Percentiles rank a stretch among this genome's conserved stretches.
Evolutionary conservation across 2,113 vertebrate genomes (phyloP).

Genomic region (Neoarius graeffei): DNA sequence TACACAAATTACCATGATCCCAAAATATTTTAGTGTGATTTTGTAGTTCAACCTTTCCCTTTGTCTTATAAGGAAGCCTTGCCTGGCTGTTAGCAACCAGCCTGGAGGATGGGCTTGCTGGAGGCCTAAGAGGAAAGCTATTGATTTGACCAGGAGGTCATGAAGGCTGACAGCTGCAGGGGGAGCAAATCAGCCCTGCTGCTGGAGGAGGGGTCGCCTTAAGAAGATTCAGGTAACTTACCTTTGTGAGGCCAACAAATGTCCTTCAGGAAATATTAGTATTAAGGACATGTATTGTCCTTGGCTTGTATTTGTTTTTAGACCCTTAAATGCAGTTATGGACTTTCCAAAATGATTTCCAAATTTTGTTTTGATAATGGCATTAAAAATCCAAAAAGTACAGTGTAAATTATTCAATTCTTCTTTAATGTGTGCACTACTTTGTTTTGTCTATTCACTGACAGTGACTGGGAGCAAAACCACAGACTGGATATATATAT

Average conservation of each 20-base stretch:
- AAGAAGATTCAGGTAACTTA: slow-evolving; percentile 44
- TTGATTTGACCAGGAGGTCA: slow-evolving; percentile 55
- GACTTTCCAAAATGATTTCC: not conserved
- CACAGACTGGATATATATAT: too few relatives aligned
- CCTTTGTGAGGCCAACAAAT: slow-evolving; percentile 32
- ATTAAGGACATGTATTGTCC: not conserved
- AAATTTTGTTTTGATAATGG: not conserved
- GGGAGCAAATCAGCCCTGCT: slow-evolving; percentile 36
- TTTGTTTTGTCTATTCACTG: not conserved
- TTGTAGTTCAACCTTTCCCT: slow-evolving; percentile 7
- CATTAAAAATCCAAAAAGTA: not conserved
- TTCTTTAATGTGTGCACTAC: not conserved
- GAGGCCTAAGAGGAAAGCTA: slow-evolving; percentile 50
- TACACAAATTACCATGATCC: not conserved
- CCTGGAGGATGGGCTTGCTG: slow-evolving; percentile 30
- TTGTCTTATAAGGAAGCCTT: slow-evolving; percentile 25
- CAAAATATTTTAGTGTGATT: not conserved
- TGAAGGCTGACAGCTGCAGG: slow-evolving; percentile 53
- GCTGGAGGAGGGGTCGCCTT: slow-evolving; percentile 40
- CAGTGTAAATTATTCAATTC: not conserved
- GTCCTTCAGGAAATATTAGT: slow-evolving; percentile 15
- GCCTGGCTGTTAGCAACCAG: slow-evolving; percentile 33
- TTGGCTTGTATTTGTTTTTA: not conserved
- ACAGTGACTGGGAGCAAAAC: not conserved
- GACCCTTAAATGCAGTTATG: not conserved